A percentile compares a stretch with the other conserved stretches of the same genome.
phyloP scores from a whole-genome alignment of 2,797 vertebrate genomes.

The Lagorchestes hirsutus region DNA sequence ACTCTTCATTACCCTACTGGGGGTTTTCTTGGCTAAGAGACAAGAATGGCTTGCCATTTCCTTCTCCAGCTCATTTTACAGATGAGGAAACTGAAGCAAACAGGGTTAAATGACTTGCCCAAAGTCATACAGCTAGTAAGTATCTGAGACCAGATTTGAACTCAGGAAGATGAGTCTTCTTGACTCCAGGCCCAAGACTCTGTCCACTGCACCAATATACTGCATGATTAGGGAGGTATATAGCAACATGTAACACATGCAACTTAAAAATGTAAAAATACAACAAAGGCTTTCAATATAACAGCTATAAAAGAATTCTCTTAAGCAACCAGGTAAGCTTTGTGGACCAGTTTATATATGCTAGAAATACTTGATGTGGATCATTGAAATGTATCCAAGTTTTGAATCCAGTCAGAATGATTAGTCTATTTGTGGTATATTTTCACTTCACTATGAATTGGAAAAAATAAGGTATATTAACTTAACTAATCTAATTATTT shows the following conservation, averaged over 20 bases:
- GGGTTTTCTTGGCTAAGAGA: background rate
- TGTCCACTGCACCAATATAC: background rate
- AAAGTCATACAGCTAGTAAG: background rate
- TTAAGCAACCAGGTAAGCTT: slow-evolving; percentile 56
- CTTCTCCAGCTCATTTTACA: background rate
- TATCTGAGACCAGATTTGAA: background rate
- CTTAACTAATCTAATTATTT: background rate
- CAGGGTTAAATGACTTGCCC: background rate
- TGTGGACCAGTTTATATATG: slow-evolving; percentile 15
- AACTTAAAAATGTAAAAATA: slow-evolving; percentile 77
- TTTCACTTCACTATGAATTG: slow-evolving; percentile 10
- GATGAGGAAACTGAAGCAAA: background rate
- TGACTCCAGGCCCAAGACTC: background rate
- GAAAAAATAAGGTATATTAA: slow-evolving; percentile 39
- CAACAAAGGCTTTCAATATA: slow-evolving; percentile 57
- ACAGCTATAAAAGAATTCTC: slow-evolving; percentile 23
- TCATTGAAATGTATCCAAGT: background rate
- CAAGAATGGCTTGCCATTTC: background rate
- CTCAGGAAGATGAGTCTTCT: background rate
- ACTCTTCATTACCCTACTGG: background rate
- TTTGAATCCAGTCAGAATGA: slow-evolving; percentile 49
- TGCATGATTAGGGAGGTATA: slow-evolving; percentile 77
- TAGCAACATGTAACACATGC: slow-evolving; percentile 65
- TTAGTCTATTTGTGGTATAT: background rate
- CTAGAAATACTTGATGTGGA: slow-evolving; percentile 20